These are phyloP conservation scores for Melanophora roralis DNA, from an alignment of 2,888 invertebrate genomes.

Conservation along the genomic window DNA sequence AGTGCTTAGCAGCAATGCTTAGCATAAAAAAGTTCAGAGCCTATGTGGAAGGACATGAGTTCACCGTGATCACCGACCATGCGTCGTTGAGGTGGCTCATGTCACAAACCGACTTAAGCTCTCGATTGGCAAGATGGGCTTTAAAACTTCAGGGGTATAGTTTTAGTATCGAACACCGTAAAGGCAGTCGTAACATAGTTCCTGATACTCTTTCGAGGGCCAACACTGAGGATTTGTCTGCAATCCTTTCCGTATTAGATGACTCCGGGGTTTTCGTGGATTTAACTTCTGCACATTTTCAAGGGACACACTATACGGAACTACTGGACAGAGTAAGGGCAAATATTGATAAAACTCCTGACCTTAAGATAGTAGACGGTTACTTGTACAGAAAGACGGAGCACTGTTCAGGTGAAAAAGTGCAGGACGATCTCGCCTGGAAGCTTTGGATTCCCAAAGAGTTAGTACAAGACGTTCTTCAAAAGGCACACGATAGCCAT, in stretches of 20 bases:
- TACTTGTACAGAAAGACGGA: neutral
- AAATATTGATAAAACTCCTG: neutral
- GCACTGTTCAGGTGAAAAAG: neutral
- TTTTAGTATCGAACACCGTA: neutral
- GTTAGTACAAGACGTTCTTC: neutral
- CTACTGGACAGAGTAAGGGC: neutral
- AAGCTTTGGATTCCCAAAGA: neutral
- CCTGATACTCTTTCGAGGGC: neutral
- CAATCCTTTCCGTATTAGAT: neutral
- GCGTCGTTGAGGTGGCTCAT: neutral
- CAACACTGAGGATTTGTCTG: neutral
- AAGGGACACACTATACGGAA: neutral
- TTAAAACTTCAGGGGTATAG: neutral
- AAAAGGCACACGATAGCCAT: neutral
- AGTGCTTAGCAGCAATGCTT: neutral
- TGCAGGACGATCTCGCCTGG: neutral
- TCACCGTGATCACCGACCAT: neutral
- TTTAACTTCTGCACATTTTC: neutral
- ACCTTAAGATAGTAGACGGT: neutral
- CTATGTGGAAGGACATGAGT: neutral
- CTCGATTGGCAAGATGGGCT: neutral
- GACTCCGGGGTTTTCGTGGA: neutral
- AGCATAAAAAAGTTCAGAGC: neutral
- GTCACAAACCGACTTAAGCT: neutral
- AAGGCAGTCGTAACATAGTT: neutral